phyloP scores from a whole-genome alignment of 2,888 invertebrate species.

The Chrysodeixis includens region DNA sequence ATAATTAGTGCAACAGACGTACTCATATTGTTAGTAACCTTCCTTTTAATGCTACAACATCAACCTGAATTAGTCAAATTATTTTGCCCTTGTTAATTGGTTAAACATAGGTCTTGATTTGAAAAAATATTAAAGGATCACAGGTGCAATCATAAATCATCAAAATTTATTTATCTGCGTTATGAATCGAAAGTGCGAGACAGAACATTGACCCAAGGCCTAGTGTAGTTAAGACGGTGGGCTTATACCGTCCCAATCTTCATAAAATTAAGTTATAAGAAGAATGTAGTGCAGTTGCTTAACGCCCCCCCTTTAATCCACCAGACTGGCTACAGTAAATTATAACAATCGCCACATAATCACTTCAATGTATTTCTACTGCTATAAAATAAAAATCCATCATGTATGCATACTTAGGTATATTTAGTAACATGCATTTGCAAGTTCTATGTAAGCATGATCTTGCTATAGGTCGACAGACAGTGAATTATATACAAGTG shows the following conservation, averaged over 20 bases:
- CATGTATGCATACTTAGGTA: conserved; percentile 57
- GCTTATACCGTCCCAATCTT: conserved; percentile 19
- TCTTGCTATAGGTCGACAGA: conserved; percentile 52
- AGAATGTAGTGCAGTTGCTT: conserved; percentile 15
- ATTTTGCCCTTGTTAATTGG: background rate
- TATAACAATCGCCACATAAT: conserved; percentile 11
- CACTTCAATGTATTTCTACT: conserved; percentile 35
- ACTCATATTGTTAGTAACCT: background rate
- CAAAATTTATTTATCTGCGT: background rate
- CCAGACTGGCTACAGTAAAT: conserved; percentile 10
- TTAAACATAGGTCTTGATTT: background rate
- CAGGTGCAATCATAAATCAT: background rate
- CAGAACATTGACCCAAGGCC: background rate
- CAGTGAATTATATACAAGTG: conserved; percentile 62
- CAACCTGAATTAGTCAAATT: background rate
- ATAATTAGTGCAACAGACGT: background rate
- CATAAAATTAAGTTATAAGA: no score
- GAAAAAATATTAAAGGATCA: background rate
- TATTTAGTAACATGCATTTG: conserved; percentile 62
- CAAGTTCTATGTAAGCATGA: conserved; percentile 57
- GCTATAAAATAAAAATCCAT: conserved; percentile 62
- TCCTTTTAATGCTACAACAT: background rate
- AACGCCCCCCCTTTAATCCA: conserved; percentile 24
- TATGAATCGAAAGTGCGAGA: background rate
- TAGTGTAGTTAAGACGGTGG: conserved; percentile 26